phyloP scores from a whole-genome alignment of 2,888 invertebrate genomes.

The Chymomyza amoena region DNA sequence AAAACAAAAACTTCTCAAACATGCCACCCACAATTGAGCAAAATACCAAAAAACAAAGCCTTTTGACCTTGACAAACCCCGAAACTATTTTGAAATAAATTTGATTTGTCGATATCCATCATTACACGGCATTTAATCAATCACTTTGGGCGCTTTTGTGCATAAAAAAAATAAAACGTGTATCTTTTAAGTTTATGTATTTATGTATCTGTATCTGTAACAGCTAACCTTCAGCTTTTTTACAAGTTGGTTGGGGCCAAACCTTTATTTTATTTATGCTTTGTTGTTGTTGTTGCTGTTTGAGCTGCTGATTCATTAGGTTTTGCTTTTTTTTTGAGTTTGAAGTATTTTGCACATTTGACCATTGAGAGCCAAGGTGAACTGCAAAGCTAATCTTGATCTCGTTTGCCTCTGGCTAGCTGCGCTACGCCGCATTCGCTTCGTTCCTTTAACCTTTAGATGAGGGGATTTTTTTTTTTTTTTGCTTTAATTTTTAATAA shows the following conservation, averaged over 20 bases:
- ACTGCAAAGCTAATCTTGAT: conserved; percentile 68
- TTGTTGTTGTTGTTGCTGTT: conserved; percentile 20
- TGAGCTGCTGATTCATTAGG: not conserved
- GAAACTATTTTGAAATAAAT: not conserved
- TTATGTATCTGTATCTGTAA: conserved; percentile 14
- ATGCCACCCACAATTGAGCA: not conserved
- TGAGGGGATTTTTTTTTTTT: too few species aligned
- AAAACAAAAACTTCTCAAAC: not conserved
- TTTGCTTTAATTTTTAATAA: conserved; percentile 29
- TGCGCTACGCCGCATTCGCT: not conserved
- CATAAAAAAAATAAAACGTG: not conserved
- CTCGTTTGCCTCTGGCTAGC: conserved; percentile 64
- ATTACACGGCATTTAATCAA: conserved; percentile 2
- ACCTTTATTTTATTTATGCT: conserved; percentile 53
- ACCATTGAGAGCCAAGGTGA: conserved; percentile 72
- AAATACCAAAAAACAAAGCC: not conserved
- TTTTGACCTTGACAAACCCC: not conserved
- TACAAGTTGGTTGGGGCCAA: conserved; percentile 49
- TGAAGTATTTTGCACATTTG: conserved; percentile 67
- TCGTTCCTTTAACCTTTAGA: conserved; percentile 6
- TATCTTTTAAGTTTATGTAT: not conserved
- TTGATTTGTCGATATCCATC: not conserved
- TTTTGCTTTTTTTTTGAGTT: conserved; percentile 9
- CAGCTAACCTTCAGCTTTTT: conserved; percentile 32
- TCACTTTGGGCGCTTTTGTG: not conserved